Percentiles rank a stretch among this genome's conserved stretches.
phyloP scores from a whole-genome alignment of 2,888 invertebrate genomes.

The Cantharis rustica region DNA sequence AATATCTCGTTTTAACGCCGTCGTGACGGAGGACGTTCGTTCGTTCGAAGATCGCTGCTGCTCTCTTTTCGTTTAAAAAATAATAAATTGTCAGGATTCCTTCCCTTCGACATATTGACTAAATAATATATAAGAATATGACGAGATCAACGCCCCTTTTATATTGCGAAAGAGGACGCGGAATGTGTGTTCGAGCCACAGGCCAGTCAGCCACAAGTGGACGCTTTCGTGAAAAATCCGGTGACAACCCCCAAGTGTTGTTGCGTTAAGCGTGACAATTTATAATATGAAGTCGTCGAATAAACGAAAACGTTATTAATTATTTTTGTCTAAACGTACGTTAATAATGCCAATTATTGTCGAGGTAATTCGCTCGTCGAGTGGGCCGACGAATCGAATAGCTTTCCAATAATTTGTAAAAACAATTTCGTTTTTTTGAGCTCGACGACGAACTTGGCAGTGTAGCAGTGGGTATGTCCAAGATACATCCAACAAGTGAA shows the following conservation, averaged over 20 bases:
- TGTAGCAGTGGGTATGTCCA: background rate
- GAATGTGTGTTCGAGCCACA: background rate
- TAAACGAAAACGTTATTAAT: background rate
- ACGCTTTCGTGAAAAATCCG: background rate
- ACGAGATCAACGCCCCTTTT: background rate
- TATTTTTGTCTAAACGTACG: background rate
- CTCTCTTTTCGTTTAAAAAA: background rate
- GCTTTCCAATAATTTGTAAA: background rate
- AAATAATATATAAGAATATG: background rate
- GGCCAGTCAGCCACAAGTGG: background rate
- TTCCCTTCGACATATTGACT: background rate
- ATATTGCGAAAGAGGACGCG: background rate
- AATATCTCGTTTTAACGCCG: background rate
- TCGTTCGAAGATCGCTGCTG: background rate
- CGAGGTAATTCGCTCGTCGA: background rate
- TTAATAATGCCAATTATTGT: background rate
- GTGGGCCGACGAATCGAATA: background rate
- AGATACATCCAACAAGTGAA: constrained; percentile 28
- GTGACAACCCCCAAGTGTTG: background rate
- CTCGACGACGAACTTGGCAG: background rate
- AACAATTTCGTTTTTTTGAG: background rate
- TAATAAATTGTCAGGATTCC: background rate
- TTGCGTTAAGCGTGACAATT: background rate
- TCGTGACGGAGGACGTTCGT: background rate
- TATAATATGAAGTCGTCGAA: background rate